Conservation (phyloP, 2,797 vertebrate species). For the Neomorphus geoffroyi region DNA sequence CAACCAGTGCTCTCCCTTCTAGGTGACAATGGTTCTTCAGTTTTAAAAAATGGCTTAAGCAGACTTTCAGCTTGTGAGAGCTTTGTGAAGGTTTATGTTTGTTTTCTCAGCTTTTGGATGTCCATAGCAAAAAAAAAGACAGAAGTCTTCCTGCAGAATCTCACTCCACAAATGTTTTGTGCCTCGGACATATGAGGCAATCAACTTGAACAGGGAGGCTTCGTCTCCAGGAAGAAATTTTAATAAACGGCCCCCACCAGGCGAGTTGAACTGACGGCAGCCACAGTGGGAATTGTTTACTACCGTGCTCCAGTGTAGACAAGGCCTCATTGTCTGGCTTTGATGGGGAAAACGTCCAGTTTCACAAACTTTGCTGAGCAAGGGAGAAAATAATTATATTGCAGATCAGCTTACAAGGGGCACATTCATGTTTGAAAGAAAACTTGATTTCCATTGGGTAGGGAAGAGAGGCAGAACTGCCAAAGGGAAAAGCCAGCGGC, state of each 20-base stretch:
- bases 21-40: not conserved
- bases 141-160: not conserved
- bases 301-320: conserved; percentile 3
- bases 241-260: not conserved
- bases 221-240: not conserved
- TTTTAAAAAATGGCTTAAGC: not conserved
- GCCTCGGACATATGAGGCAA: not conserved
- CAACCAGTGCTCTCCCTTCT: not conserved
- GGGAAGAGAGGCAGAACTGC: not conserved
- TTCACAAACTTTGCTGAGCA: conserved; percentile 66
- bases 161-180: not conserved
- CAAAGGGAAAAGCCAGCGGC: not conserved
- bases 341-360: conserved; percentile 42
- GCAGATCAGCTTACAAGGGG: conserved; percentile 55
- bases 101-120: not conserved
- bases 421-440: conserved; percentile 52
- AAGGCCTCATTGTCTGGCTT: conserved; percentile 63
- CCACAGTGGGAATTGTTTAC: conserved; percentile 42
- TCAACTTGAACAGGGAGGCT: not conserved
- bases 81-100: not conserved
- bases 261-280: conserved; percentile 14
- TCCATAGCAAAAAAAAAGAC: not conserved
- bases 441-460: conserved; percentile 18
- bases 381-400: conserved; percentile 67
- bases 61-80: accelerated